phyloP scores from a whole-genome alignment of 2,797 vertebrate genomes.

The Tokudaia muenninki region DNA sequence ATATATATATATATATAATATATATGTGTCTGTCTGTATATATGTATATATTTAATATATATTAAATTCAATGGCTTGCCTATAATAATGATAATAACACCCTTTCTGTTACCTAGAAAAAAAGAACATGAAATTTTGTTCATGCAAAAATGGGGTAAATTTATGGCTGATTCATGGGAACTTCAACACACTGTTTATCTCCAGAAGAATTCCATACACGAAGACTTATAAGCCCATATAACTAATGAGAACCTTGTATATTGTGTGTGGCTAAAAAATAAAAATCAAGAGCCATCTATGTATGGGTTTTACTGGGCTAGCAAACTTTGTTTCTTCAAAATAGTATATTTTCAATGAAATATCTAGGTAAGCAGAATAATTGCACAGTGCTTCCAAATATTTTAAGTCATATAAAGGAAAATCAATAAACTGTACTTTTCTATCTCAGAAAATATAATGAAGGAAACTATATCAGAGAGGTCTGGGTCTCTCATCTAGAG shows the following conservation, averaged over 20 bases:
- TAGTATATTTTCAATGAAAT: background rate
- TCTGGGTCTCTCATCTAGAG: background rate
- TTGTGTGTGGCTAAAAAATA: background rate
- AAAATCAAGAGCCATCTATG: background rate
- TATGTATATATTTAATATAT: too few species aligned
- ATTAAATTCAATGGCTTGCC: too few species aligned
- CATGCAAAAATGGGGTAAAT: background rate
- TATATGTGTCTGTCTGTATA: too few species aligned
- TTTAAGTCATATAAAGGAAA: slow-evolving; percentile 51
- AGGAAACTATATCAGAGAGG: background rate
- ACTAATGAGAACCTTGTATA: background rate
- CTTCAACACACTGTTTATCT: background rate
- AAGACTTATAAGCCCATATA: background rate
- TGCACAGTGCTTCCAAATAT: background rate
- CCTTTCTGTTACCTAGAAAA: background rate
- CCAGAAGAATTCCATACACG: background rate
- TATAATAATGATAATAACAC: background rate
- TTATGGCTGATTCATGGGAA: background rate
- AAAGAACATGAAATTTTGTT: background rate
- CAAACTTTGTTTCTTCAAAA: slow-evolving; percentile 43
- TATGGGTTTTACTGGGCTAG: background rate
- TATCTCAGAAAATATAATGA: background rate
- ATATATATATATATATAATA: too few species aligned
- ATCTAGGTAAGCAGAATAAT: background rate
- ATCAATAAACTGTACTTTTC: slow-evolving; percentile 34